Evolutionary conservation across 2,113 vertebrate genomes (phyloP).

Genomic region (Aphelocoma coerulescens): DNA sequence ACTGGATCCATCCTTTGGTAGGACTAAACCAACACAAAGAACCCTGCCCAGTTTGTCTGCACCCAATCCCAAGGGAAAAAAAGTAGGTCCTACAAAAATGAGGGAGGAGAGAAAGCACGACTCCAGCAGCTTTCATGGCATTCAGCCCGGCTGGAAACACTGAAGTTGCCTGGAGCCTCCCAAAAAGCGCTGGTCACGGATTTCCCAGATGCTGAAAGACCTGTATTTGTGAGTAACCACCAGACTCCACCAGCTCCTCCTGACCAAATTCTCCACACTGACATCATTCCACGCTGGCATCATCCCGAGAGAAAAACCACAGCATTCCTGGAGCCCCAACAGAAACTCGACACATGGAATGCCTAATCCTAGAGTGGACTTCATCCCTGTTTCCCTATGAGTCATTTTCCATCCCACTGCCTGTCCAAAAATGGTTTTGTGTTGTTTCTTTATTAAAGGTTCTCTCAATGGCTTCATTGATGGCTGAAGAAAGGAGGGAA

Average conservation of each 20-base stretch:
- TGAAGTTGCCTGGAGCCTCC: not conserved
- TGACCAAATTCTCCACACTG: conserved; percentile 45
- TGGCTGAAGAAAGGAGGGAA: not conserved
- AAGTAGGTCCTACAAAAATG: not conserved
- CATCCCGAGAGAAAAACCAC: conserved; percentile 53
- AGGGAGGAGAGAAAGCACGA: not conserved
- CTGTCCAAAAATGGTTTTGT: not conserved
- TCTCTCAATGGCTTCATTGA: conserved; percentile 19
- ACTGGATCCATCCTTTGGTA: not conserved
- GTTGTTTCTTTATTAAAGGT: conserved; percentile 31
- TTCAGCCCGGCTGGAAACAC: not conserved
- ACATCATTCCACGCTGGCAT: conserved; percentile 64
- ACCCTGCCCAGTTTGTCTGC: not conserved
- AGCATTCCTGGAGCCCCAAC: conserved; percentile 47
- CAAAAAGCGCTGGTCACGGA: not conserved
- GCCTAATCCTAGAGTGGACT: conserved; percentile 14
- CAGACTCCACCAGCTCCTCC: conserved; percentile 17
- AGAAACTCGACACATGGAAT: conserved; percentile 31
- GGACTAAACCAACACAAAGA: not conserved
- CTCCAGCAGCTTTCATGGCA: not conserved
- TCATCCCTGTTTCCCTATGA: conserved; percentile 45
- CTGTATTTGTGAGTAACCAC: conserved; percentile 31
- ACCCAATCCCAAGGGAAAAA: not conserved
- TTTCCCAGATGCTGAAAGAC: not conserved
- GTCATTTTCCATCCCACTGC: conserved; percentile 65